A percentile compares a stretch with the other conserved stretches of the same genome.
These are phyloP conservation scores for Platycercus adscitus DNA, from an alignment of 2,113 vertebrate genomes.

Conservation along the genomic window DNA sequence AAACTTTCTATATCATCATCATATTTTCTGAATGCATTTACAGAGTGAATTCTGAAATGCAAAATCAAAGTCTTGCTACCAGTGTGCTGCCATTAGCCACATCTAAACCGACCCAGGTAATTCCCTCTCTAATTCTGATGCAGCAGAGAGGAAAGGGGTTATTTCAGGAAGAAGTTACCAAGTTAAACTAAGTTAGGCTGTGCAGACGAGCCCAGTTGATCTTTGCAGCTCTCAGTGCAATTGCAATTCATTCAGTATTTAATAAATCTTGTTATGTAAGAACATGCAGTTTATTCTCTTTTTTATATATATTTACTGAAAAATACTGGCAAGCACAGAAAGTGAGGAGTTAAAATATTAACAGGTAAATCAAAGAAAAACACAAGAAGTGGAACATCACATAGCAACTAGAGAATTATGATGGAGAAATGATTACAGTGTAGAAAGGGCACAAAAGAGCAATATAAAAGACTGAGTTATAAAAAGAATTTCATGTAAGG, in stretches of 20 bases:
- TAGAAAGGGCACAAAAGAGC: slow-evolving; percentile 42
- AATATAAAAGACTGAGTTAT: slow-evolving; percentile 41
- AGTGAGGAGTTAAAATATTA: slow-evolving; percentile 47
- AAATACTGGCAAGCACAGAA: not conserved
- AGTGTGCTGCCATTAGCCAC: not conserved
- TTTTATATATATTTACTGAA: not conserved
- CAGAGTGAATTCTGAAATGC: not conserved
- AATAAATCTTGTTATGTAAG: not conserved
- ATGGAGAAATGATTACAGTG: slow-evolving; percentile 49
- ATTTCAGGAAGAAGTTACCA: not conserved
- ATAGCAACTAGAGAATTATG: slow-evolving; percentile 29
- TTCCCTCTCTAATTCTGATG: not conserved
- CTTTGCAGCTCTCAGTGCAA: not conserved
- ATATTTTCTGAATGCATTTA: not conserved
- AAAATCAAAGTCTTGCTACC: slow-evolving; percentile 27
- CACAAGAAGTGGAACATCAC: not conserved
- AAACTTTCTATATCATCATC: not conserved
- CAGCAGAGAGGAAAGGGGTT: not conserved
- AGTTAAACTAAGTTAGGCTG: not conserved
- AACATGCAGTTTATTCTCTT: not conserved
- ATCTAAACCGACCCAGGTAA: slow-evolving; percentile 24
- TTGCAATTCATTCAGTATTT: not conserved
- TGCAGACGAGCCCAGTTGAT: not conserved
- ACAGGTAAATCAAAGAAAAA: slow-evolving; percentile 50
- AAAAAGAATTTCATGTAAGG: slow-evolving; percentile 40